Conservation (phyloP, 2,888 invertebrate species). For the Calameuta filiformis region DNA sequence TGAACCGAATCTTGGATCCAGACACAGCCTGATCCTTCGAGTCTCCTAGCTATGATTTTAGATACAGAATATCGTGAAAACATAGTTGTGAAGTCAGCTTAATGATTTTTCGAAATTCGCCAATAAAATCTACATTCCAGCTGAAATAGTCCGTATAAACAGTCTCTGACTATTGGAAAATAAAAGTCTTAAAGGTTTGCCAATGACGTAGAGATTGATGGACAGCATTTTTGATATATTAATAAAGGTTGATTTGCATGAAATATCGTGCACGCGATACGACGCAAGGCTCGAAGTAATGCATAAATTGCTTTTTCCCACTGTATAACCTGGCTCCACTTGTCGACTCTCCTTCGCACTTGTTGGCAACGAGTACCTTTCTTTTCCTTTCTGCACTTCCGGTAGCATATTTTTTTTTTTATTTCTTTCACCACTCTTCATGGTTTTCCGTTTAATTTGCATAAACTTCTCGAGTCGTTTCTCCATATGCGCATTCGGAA, state of each 20-base stretch:
- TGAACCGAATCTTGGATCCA: neutral
- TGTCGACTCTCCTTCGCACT: neutral
- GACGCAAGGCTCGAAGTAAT: neutral
- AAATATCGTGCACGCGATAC: neutral
- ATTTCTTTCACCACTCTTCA: conserved; percentile 27
- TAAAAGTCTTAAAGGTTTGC: neutral
- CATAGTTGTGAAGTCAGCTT: neutral
- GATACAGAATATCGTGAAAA: neutral
- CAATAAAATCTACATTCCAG: neutral
- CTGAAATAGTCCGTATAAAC: neutral
- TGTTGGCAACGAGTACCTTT: neutral
- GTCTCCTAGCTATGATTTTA: neutral
- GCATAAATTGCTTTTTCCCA: neutral
- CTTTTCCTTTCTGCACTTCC: neutral
- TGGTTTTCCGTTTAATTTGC: conserved; percentile 41
- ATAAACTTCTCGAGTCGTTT: conserved; percentile 18
- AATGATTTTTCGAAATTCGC: neutral
- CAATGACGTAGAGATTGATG: neutral
- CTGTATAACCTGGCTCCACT: neutral
- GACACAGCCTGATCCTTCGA: neutral
- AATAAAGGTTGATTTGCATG: neutral
- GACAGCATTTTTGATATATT: neutral
- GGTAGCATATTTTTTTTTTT: conserved; percentile 13
- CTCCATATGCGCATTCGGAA: neutral
- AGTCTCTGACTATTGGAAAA: neutral